phyloP scores from a whole-genome alignment of 2,888 invertebrate genomes.

The Arge pagana region DNA sequence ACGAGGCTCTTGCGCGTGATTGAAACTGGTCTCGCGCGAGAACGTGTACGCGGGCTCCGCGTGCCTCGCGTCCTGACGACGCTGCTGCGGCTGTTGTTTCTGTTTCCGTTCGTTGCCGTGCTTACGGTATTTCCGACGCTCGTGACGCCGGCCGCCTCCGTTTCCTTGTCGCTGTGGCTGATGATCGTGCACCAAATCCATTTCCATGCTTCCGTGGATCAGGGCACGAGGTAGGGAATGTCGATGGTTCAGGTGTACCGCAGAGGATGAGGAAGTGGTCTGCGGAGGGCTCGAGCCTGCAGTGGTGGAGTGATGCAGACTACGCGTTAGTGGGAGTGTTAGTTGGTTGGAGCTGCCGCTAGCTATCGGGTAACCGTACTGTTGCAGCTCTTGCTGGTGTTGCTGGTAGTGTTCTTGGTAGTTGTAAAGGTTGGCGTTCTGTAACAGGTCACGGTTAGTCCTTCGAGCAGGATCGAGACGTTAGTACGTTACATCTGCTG shows the following conservation, averaged over 20 bases:
- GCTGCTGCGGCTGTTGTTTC: slow-evolving; percentile 36
- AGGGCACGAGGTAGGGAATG: slow-evolving; percentile 36
- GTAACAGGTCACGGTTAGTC: slow-evolving; percentile 53
- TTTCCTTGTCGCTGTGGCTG: slow-evolving; percentile 24
- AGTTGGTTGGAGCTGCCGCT: slow-evolving; percentile 55
- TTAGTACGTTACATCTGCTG: no score
- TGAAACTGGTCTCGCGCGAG: slow-evolving; percentile 46
- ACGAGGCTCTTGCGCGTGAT: slow-evolving; percentile 41
- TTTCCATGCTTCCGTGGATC: slow-evolving; percentile 31
- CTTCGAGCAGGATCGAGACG: slow-evolving; percentile 15
- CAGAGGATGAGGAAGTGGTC: slow-evolving; percentile 39
- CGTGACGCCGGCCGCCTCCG: slow-evolving; percentile 34
- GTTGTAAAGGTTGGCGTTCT: slow-evolving; percentile 56
- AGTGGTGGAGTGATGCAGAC: slow-evolving; percentile 51
- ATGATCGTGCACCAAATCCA: slow-evolving; percentile 27
- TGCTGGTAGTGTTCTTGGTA: slow-evolving; percentile 55
- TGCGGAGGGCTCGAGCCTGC: slow-evolving; percentile 54
- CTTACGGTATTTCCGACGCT: slow-evolving; percentile 28
- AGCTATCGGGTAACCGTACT: slow-evolving; percentile 57
- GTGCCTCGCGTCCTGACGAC: slow-evolving; percentile 18
- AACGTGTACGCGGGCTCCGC: slow-evolving; percentile 29
- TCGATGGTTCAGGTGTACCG: slow-evolving; percentile 34
- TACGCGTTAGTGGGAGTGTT: slow-evolving; percentile 54
- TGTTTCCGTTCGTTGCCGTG: slow-evolving; percentile 46
- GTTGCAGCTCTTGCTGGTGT: slow-evolving; percentile 42